Base-by-base conservation (phyloP, 2,113 vertebrate genomes). In the Shinisaurus crocodilurus region DNA sequence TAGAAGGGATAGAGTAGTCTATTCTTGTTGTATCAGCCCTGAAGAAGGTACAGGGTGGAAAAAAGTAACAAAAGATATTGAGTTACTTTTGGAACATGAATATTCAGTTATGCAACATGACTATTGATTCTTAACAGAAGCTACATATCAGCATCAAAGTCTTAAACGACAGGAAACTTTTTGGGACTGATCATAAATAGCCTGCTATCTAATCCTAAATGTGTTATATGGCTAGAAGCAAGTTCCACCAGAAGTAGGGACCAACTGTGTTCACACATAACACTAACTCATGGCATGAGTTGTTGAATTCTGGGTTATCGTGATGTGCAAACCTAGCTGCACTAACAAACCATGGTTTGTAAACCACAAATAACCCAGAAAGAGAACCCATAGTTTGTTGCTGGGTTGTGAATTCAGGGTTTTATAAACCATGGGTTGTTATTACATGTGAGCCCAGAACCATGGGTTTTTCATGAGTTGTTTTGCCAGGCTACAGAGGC, bases 11-110 rank as follows among this genome's bases (percentile, higher is more conserved):
- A 25, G 98, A 98, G 60, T 98, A 97, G 92, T 99, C 99, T 91
- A 99, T 98, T 96, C 97, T 98, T 95, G 98, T 99, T 72, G 98
- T 98, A 94, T 99, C 99, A 85, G 97, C 93, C 97, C 99, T 99
- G 97, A 92, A 97, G 97, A 90, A 96, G 95, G 96, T 43, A 86
- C 93, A 96, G 37, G 81, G 95, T 29, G 86, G 91, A 96, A 96
- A 57, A 93, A 77, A 95, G 63, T 6, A 85, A 86, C 77, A 94
- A 25, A 34, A 45, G 23, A 63, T 45, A 57, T 80, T n/a, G n/a
- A n/a, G 92, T 91, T 40, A 87, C 76, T 91, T 86, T 93, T 34
- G 18, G 9, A 90, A 95, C 3, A 88, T 90, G 90, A 87, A 43
- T 43, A 93, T 76, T 67, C 32, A 77, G 34, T 40, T 48, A 77